phyloP scores from a whole-genome alignment of 1,140 invertebrate genomes.

The Drosophila serrata region DNA sequence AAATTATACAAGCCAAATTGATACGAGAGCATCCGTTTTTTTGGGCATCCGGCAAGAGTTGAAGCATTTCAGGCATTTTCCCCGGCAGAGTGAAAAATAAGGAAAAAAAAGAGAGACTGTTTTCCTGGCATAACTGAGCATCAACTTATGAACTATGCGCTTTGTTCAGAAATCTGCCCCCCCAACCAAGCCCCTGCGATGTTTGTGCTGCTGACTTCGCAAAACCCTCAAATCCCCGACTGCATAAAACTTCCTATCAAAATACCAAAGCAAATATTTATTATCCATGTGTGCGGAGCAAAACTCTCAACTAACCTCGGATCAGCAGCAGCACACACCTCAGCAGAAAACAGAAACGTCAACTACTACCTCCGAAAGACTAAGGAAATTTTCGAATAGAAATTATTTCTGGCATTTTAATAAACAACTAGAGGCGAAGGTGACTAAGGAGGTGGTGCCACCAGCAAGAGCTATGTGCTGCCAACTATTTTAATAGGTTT shows the following conservation, averaged over 20 bases:
- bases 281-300: constrained; percentile 66
- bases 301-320: constrained; percentile 52
- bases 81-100: neutral
- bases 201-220: constrained; percentile 49
- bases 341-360: constrained; percentile 41
- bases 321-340: constrained; percentile 51
- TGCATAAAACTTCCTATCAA: constrained; percentile 71
- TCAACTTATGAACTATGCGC: constrained; percentile 74
- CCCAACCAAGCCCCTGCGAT: neutral
- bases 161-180: constrained; percentile 36
- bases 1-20: constrained; percentile 60
- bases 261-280: constrained; percentile 81
- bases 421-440: constrained; percentile 57
- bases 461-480: constrained; percentile 36
- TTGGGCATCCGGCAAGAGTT: constrained; percentile 28
- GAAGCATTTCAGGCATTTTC: constrained; percentile 60
- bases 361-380: constrained; percentile 30
- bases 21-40: constrained; percentile 42
- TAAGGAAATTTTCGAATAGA: constrained; percentile 61
- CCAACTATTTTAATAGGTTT: constrained; percentile 56
- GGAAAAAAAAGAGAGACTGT: constrained; percentile 10
- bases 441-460: neutral
- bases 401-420: constrained; percentile 81
- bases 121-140: constrained; percentile 38
- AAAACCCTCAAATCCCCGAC: constrained; percentile 53